Evolutionary conservation across 2,113 vertebrate genomes (phyloP).

Genomic region (Mesembrinibis cayennensis): DNA sequence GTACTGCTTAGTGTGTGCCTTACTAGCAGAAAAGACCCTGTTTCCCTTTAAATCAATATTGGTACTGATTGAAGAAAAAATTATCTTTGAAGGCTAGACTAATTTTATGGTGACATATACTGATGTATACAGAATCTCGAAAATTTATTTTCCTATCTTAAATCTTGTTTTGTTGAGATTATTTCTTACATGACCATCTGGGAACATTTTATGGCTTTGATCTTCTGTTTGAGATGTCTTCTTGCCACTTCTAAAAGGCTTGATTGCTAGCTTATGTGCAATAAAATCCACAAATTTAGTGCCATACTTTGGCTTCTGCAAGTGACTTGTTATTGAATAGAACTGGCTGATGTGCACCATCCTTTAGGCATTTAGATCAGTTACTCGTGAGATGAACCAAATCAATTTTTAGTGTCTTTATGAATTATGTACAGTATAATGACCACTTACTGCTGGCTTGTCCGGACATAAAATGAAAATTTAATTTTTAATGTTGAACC

Average conservation of each 20-base stretch:
- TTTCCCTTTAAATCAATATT: not conserved
- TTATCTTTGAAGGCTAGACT: not conserved
- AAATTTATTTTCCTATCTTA: not conserved
- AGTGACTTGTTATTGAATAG: not conserved
- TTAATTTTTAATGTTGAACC: not conserved
- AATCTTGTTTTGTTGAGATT: not conserved
- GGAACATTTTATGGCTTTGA: not conserved
- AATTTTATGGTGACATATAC: not conserved
- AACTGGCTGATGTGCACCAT: not conserved
- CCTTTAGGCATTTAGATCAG: not conserved
- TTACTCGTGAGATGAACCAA: not conserved
- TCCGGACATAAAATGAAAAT: not conserved
- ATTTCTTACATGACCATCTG: not conserved
- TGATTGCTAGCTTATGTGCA: not conserved
- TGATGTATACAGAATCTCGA: not conserved
- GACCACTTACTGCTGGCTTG: not conserved
- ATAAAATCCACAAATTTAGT: not conserved
- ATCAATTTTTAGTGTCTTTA: slow-evolving; percentile 4
- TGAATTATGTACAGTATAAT: not conserved
- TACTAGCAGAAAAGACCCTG: not conserved
- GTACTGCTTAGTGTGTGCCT: not conserved
- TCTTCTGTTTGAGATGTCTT: not conserved
- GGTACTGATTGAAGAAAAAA: not conserved
- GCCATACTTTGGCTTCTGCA: not conserved
- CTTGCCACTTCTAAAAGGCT: not conserved